These are phyloP conservation scores for Physella acuta DNA, from an alignment of 1,140 invertebrate genomes.

Conservation along the genomic window DNA sequence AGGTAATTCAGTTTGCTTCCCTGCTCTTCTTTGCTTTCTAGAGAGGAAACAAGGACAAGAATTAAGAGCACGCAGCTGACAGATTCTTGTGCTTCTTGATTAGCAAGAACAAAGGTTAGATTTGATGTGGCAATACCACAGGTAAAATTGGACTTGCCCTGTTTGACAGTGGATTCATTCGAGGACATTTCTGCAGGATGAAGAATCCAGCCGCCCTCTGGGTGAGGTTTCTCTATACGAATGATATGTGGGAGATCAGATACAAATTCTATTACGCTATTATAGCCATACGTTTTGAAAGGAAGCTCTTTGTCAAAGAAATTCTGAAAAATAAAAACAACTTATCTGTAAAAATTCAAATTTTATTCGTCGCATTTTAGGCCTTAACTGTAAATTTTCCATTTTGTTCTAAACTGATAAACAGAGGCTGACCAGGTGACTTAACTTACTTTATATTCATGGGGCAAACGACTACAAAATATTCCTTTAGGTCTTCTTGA, in stretches of 20 bases:
- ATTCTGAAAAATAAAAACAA: slow-evolving; percentile 30
- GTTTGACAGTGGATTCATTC: no score
- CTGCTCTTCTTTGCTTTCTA: no score
- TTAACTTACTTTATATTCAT: slow-evolving; percentile 37
- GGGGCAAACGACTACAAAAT: slow-evolving; percentile 36
- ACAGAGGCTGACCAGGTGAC: not conserved
- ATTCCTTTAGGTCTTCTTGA: slow-evolving; percentile 37
- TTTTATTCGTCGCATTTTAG: not conserved
- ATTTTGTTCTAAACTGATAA: not conserved
- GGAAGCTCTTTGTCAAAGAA: slow-evolving; percentile 34
- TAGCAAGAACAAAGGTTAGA: no score
- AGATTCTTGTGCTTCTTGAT: no score
- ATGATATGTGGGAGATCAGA: slow-evolving; percentile 40
- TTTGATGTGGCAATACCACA: no score
- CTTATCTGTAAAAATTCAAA: not conserved
- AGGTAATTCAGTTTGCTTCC: no score
- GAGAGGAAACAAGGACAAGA: no score
- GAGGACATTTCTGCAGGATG: slow-evolving; percentile 43
- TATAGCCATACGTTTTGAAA: slow-evolving; percentile 40
- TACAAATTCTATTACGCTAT: slow-evolving; percentile 49
- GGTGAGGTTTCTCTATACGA: slow-evolving; percentile 41
- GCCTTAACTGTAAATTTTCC: not conserved
- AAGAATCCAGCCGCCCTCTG: slow-evolving; percentile 50
- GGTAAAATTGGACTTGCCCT: not conserved
- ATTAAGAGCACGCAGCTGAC: no score